These are phyloP conservation scores for Thamnophis elegans DNA, from an alignment of 2,797 vertebrate genomes.

Conservation along the genomic window DNA sequence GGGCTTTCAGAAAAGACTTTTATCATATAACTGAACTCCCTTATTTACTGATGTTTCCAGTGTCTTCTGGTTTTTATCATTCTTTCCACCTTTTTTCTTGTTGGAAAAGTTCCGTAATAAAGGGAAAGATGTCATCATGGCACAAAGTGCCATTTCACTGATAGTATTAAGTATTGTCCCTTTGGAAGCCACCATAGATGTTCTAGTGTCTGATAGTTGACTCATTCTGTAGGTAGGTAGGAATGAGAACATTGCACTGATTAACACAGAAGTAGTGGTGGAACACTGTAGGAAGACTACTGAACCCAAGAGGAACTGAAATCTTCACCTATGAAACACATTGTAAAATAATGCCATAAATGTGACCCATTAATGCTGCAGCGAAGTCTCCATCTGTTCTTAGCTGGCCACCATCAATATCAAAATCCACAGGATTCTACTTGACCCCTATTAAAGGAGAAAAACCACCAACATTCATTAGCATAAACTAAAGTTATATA, in stretches of 20 bases:
- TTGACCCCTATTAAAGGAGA: slow-evolving; percentile 44
- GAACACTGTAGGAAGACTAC: neutral
- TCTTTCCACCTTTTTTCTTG: neutral
- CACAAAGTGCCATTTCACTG: neutral
- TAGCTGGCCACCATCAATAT: slow-evolving; percentile 27
- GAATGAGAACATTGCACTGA: neutral
- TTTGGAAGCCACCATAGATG: neutral
- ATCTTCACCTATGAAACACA: accelerated
- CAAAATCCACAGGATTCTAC: slow-evolving; percentile 46
- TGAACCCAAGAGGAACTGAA: neutral
- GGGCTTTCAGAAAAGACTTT: neutral
- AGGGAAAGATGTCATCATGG: neutral
- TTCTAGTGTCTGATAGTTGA: neutral
- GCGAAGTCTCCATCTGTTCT: neutral
- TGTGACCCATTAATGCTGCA: accelerated
- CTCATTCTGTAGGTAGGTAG: neutral
- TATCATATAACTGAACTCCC: neutral
- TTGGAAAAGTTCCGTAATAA: neutral
- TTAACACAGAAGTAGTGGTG: neutral
- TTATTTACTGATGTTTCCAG: neutral
- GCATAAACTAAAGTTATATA: slow-evolving; percentile 13
- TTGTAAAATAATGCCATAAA: accelerated
- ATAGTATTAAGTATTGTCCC: neutral
- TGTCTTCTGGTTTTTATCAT: neutral
- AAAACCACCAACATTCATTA: slow-evolving; percentile 32